Evolutionary conservation across 35 echinoderm and acorn worm genomes (phyloP).

Genomic region (Apostichopus parvimensis): DNA sequence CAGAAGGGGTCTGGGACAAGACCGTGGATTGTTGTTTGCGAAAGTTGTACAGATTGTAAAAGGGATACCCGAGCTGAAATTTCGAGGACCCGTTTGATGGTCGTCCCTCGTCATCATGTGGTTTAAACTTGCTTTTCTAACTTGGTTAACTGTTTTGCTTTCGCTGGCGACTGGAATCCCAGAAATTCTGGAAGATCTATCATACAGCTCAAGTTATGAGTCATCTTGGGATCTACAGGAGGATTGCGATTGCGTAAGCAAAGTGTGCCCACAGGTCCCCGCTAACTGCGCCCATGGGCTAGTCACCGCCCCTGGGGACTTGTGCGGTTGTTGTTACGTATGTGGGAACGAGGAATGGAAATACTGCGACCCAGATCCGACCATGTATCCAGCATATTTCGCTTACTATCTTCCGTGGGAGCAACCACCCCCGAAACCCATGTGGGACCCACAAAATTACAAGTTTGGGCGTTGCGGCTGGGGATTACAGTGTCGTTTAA

Average conservation of each 20-base stretch:
- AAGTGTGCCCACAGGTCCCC: conserved; percentile 25
- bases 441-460: conserved; percentile 38
- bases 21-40: not conserved
- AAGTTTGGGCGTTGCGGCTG: conserved; percentile 62
- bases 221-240: not conserved
- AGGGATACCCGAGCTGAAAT: no score
- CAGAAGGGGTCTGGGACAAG: not conserved
- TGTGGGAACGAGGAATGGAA: conserved; percentile 68
- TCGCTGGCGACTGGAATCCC: not conserved
- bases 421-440: conserved; percentile 30
- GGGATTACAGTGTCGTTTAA: conserved; percentile 48
- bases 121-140: not conserved
- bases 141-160: not conserved
- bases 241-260: conserved; percentile 39
- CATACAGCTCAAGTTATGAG: conserved; percentile 5
- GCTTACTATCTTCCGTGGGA: conserved; percentile 41
- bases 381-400: conserved; percentile 49
- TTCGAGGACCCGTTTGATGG: not conserved
- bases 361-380: conserved; percentile 60
- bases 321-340: conserved; percentile 63
- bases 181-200: not conserved
- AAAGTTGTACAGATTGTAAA: not conserved
- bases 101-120: not conserved
- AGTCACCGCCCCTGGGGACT: conserved; percentile 59
- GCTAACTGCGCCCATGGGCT: conserved; percentile 64